Base-by-base conservation (phyloP, 2,888 invertebrate species). In the Tanytarsus gracilentus region DNA sequence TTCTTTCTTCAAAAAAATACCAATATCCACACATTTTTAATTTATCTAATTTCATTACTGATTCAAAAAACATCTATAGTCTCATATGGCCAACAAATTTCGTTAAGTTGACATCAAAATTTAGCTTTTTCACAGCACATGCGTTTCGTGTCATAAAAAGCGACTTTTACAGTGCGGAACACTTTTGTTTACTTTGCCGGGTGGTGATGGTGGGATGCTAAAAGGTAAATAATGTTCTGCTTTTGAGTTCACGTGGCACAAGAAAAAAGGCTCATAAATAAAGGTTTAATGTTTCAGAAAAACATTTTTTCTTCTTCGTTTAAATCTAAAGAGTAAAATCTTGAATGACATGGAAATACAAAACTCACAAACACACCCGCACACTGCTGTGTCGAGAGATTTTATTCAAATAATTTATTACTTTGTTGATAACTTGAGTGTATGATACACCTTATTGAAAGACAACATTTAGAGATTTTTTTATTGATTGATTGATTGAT, bases 31-130 rank as follows among this genome's bases (percentile, higher is more conserved):
- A 44, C 11, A 23, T 44, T 23, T n/a, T n/a, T n/a, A n/a, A n/a
- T n/a, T n/a, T n/a, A n/a, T n/a, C n/a, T n/a, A n/a, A n/a, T n/a
- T n/a, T n/a, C n/a, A n/a, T n/a, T n/a, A n/a, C n/a, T n/a, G n/a
- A n/a, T n/a, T n/a, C n/a, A n/a, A n/a, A n/a, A 44, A 18, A 16
- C 18, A n/a, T 9, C 21, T n/a, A 7, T 8, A 18, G 53, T 7
- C 53, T 53, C 53, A 53, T 33, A 53, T 53, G 53, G 53, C 53
- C 53, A 53, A 9, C 16, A 53, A 53, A 53, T 53, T 30, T 36
- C 21, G 29, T 36, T 27, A 36, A 53, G 53, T 53, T 33, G 36
- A 36, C 16, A 25, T 36, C 53, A 53, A 33, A 53, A 33, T 6
- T 16, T 23, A 30, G 6, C 14, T 30, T 23, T 14, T 30, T 33